Base-by-base conservation (phyloP, 2,888 invertebrate species). In the Parnassius orleans region DNA sequence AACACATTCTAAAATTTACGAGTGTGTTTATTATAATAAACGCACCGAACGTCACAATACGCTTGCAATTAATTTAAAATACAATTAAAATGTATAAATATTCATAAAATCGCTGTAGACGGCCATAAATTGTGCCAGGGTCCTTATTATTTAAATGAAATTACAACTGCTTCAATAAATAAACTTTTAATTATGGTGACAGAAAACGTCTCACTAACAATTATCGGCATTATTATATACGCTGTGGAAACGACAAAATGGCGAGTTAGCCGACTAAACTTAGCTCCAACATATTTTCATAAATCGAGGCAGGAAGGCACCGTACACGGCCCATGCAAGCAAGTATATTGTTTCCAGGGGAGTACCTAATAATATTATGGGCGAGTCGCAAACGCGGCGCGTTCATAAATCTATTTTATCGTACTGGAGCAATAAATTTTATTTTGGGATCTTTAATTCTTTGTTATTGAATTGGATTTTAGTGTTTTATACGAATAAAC, bases 391-490 rank as follows among this genome's bases (percentile, higher is more conserved):
- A 67, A 75, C 75, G 78, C 81, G 74, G 77, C 80, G 73, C 84
- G 78, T 84, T 86, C 90, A 90, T 91, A 91, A 91, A 91, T 91
- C 90, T 90, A 90, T 90, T 91, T 90, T 90, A 91, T 90, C 89
- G 91, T 88, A 86, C 86, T 80, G 80, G 76, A 81, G 90, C 89
- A 90, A 91, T 91, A 90, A 90, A 90, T 90, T 91, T 90, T 91
- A 91, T 91, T 91, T 91, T 85, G 86, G 90, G 91, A 91, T 90
- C 91, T 90, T 90, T 90, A 91, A 91, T 91, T 91, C 90, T 91
- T 91, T 91, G 90, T 91, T 91, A 90, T 91, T 90, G 90, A 90
- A 90, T 90, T 90, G 87, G 90, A 90, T 90, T 90, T 91, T 90
- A 91, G 91, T 90, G 90, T 91, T 91, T 90, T 90, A 90, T 90